phyloP scores from a whole-genome alignment of 2,113 vertebrate species.

The Rhynchomys soricoides region DNA sequence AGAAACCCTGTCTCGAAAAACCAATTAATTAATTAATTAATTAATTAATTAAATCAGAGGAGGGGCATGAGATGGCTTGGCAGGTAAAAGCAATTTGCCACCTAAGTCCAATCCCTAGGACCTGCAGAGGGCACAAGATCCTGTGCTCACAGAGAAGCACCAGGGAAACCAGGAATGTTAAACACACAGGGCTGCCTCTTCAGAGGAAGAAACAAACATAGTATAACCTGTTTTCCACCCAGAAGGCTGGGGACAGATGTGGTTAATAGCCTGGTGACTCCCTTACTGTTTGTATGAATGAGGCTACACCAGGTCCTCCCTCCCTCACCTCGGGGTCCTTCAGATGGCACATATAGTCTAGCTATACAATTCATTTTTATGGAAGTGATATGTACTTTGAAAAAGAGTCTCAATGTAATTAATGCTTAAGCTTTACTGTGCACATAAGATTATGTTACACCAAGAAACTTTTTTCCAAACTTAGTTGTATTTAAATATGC shows the following conservation, averaged over 20 bases:
- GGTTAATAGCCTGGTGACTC: not conserved
- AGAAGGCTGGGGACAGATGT: not conserved
- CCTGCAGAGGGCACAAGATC: not conserved
- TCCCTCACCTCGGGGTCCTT: not conserved
- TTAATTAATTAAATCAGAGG: slow-evolving; percentile 14
- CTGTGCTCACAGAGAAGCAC: not conserved
- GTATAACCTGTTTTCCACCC: not conserved
- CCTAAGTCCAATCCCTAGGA: not conserved
- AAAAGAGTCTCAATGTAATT: not conserved
- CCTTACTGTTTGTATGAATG: not conserved
- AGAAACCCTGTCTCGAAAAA: no score
- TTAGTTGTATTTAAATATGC: not conserved
- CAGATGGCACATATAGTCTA: not conserved
- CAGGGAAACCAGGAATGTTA: not conserved
- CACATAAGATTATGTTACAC: not conserved
- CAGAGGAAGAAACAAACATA: not conserved
- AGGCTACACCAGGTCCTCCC: not conserved
- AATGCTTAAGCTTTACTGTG: not conserved
- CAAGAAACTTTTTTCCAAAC: not conserved
- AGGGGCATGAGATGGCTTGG: not conserved
- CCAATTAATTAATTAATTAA: no score
- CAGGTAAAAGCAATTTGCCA: not conserved
- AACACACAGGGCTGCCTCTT: not conserved
- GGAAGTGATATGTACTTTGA: not conserved
- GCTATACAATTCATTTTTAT: not conserved